Evolutionary conservation across 53 echinoderm and acorn worm genomes (phyloP).

Genomic region (Holothuria leucospilota): DNA sequence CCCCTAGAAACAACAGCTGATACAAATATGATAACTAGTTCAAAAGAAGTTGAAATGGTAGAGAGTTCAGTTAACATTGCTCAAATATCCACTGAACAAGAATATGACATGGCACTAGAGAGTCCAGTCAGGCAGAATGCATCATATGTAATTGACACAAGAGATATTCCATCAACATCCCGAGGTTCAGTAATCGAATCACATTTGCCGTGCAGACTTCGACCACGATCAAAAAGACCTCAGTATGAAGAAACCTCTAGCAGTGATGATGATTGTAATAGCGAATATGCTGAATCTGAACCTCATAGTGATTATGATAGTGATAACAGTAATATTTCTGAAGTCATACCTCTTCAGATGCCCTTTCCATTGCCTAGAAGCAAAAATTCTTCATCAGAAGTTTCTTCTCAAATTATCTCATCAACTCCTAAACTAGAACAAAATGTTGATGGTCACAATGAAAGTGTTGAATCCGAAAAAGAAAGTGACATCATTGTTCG

Average conservation of each 20-base stretch:
- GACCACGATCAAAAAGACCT: neutral
- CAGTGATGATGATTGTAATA: constrained; percentile 5
- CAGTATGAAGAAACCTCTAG: neutral
- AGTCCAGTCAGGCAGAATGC: constrained; percentile 11
- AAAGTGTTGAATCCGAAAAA: neutral
- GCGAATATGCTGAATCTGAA: neutral
- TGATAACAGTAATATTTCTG: neutral
- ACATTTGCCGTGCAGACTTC: neutral
- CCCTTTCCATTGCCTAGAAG: neutral
- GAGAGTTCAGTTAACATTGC: no score
- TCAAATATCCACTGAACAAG: no score
- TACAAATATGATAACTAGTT: no score
- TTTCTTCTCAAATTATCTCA: neutral
- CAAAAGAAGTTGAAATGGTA: no score
- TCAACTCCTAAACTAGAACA: neutral
- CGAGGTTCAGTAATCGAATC: neutral
- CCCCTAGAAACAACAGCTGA: no score
- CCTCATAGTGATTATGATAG: neutral
- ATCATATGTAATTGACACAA: neutral
- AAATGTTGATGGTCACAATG: no score
- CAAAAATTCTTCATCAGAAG: neutral
- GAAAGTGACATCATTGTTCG: neutral
- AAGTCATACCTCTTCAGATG: neutral
- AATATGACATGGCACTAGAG: neutral
- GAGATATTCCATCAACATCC: neutral